phyloP scores from a whole-genome alignment of 2,797 vertebrate genomes.

The Crocidura indochinensis region DNA sequence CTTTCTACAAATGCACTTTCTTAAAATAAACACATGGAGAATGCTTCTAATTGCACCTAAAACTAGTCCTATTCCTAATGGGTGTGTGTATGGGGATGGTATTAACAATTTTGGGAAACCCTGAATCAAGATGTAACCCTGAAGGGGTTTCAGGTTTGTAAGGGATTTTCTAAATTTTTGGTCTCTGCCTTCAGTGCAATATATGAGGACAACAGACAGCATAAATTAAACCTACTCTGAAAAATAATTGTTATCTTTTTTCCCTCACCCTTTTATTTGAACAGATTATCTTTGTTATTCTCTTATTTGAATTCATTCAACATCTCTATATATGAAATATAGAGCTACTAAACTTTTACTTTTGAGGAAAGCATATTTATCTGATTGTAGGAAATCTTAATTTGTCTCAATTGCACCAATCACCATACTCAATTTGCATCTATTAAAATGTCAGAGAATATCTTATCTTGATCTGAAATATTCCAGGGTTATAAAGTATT shows the following conservation, averaged over 20 bases:
- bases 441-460: conserved; percentile 72
- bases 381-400: neutral
- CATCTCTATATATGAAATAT: conserved; percentile 57
- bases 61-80: too few species aligned
- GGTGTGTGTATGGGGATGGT: too few species aligned
- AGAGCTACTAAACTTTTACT: conserved; percentile 41
- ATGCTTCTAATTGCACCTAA: too few species aligned
- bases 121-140: conserved; percentile 40
- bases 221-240: conserved; percentile 72
- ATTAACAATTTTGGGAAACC: too few species aligned
- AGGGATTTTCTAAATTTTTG: conserved; percentile 58
- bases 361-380: conserved; percentile 41
- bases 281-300: conserved; percentile 61
- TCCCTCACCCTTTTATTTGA: conserved; percentile 65
- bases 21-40: too few species aligned
- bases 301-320: conserved; percentile 61
- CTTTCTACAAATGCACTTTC: too few species aligned
- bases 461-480: conserved; percentile 61
- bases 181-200: conserved; percentile 42
- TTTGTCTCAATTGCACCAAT: conserved; percentile 49
- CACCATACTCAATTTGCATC: conserved; percentile 58
- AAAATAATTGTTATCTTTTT: conserved; percentile 71
- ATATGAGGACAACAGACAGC: conserved; percentile 71
- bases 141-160: conserved; percentile 30
- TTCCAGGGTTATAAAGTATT: conserved; percentile 58